These are phyloP conservation scores for Cinara cedri DNA, from an alignment of 2,888 invertebrate genomes.

Conservation along the genomic window DNA sequence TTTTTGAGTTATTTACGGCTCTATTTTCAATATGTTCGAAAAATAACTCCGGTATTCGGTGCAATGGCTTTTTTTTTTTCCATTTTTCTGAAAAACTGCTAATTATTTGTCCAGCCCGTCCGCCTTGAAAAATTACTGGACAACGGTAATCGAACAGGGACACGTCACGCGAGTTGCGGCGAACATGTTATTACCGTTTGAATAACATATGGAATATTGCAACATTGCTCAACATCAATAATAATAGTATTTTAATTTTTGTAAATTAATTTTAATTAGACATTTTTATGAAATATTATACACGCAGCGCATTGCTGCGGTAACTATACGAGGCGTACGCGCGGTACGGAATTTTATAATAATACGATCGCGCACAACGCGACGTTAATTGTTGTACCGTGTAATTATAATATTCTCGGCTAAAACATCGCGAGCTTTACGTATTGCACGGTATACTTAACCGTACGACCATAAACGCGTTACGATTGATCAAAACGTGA, in stretches of 20 bases:
- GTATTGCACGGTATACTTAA: background rate
- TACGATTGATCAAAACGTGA: too few relatives aligned
- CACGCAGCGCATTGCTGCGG: background rate
- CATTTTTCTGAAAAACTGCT: too few relatives aligned
- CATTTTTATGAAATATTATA: slow-evolving; percentile 1
- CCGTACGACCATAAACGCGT: background rate
- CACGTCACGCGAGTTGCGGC: too few relatives aligned
- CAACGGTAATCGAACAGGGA: background rate
- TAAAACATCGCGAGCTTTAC: background rate
- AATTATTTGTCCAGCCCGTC: too few relatives aligned
- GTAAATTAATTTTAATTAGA: slow-evolving; percentile 27
- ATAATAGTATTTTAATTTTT: slow-evolving; percentile 18
- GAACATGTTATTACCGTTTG: background rate
- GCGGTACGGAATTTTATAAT: too few relatives aligned
- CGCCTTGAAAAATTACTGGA: too few relatives aligned
- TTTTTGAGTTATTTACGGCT: too few relatives aligned
- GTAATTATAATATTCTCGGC: background rate
- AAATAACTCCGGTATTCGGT: too few relatives aligned
- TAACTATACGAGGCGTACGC: background rate
- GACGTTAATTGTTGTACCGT: slow-evolving; percentile 8
- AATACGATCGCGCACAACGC: background rate
- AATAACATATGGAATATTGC: background rate
- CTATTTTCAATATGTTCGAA: too few relatives aligned
- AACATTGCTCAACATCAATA: background rate
- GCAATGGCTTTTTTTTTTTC: too few relatives aligned